Conservation (phyloP, 64 coral and sea anemone genomes). For the Pachyseris speciosa region DNA sequence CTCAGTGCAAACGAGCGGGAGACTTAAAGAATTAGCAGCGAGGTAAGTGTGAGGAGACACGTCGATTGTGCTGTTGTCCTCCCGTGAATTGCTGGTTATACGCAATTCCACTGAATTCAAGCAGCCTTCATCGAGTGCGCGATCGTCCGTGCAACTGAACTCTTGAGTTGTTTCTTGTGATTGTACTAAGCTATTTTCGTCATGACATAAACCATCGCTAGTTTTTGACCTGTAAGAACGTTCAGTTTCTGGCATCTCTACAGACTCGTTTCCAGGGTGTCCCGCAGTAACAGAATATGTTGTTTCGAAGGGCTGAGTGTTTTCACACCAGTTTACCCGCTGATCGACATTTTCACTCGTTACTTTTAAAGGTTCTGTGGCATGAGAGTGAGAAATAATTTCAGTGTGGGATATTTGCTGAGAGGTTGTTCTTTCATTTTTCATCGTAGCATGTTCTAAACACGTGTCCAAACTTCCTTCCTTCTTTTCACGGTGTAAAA, state of each 20-base stretch:
- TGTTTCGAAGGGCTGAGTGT: neutral
- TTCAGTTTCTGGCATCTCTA: neutral
- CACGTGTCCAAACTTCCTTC: neutral
- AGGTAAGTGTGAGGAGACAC: neutral
- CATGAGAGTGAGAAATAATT: neutral
- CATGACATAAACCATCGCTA: neutral
- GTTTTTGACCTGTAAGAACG: neutral
- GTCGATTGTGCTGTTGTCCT: neutral
- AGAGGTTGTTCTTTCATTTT: neutral
- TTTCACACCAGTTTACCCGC: neutral
- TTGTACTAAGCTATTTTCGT: neutral
- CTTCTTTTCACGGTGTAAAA: neutral
- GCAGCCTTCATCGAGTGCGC: neutral
- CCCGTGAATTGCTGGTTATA: neutral
- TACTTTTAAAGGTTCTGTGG: neutral
- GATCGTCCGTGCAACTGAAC: neutral
- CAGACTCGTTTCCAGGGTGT: neutral
- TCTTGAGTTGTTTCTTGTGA: neutral
- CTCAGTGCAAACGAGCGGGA: neutral
- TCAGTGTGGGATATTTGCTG: neutral
- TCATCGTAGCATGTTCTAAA: neutral
- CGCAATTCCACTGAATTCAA: neutral
- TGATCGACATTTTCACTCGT: neutral
- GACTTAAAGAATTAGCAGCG: neutral
- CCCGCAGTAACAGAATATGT: neutral